These are phyloP conservation scores for Andrena bucephala DNA, from an alignment of 2,888 invertebrate species.

Conservation along the genomic window DNA sequence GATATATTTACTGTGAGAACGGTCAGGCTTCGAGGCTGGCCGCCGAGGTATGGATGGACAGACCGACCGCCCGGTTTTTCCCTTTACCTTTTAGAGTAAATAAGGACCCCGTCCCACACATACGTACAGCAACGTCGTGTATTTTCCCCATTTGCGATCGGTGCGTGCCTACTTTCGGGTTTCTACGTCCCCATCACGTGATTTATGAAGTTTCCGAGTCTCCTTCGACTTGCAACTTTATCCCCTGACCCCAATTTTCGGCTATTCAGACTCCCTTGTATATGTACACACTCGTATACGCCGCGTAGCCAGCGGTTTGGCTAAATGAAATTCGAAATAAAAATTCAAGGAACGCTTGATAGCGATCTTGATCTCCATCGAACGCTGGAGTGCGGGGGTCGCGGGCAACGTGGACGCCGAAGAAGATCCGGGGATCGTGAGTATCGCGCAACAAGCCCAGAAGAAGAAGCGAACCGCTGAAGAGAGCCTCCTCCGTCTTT, in stretches of 20 bases:
- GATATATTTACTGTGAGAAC: slow-evolving; percentile 85
- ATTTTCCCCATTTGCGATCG: slow-evolving; percentile 69
- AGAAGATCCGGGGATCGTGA: slow-evolving; percentile 10
- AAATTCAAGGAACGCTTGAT: not conserved
- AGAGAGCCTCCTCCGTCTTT: slow-evolving; percentile 67
- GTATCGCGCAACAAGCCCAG: slow-evolving; percentile 45
- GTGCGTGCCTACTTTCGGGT: slow-evolving; percentile 62
- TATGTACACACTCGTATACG: not conserved
- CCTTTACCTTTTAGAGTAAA: slow-evolving; percentile 75
- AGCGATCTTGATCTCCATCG: not conserved
- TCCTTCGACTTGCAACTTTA: slow-evolving; percentile 67
- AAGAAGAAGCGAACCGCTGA: slow-evolving; percentile 61
- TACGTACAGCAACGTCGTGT: slow-evolving; percentile 28
- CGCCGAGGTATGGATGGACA: slow-evolving; percentile 68
- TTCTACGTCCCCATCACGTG: slow-evolving; percentile 63
- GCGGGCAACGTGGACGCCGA: slow-evolving; percentile 15
- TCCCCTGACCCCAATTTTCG: slow-evolving; percentile 59
- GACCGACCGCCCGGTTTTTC: slow-evolving; percentile 59
- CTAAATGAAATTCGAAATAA: not conserved
- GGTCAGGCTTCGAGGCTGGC: slow-evolving; percentile 76
- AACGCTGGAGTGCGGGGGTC: slow-evolving; percentile 4
- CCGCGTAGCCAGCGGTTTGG: not conserved
- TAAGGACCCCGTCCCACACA: slow-evolving; percentile 59
- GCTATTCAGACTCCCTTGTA: slow-evolving; percentile 40
- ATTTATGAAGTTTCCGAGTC: slow-evolving; percentile 73